These are phyloP conservation scores for Lissonota sp. DNA, from an alignment of 2,888 invertebrate genomes.

Conservation along the genomic window DNA sequence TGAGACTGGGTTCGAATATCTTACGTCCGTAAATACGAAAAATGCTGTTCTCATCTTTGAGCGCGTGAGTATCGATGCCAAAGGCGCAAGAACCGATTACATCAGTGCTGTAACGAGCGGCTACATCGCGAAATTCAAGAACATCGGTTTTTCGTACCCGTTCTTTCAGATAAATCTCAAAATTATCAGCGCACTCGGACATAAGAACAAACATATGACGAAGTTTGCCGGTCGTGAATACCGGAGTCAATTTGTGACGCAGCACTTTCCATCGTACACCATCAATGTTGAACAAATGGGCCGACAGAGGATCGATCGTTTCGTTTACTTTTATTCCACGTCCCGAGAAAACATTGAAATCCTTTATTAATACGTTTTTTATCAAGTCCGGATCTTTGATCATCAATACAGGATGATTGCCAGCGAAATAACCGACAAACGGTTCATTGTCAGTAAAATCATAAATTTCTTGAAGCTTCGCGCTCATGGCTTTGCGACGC, in stretches of 20 bases:
- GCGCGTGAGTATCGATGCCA: constrained; percentile 78
- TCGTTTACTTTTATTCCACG: constrained; percentile 80
- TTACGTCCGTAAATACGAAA: constrained; percentile 77
- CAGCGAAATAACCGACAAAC: constrained; percentile 82
- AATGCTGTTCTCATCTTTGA: constrained; percentile 73
- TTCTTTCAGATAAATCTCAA: constrained; percentile 82
- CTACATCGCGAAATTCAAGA: constrained; percentile 65
- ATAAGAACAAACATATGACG: constrained; percentile 85
- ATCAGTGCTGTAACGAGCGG: constrained; percentile 80
- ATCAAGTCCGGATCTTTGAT: constrained; percentile 80
- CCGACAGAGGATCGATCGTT: constrained; percentile 83
- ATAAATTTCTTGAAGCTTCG: constrained; percentile 59
- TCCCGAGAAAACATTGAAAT: constrained; percentile 80
- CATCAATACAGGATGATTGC: constrained; percentile 80
- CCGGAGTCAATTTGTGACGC: constrained; percentile 84
- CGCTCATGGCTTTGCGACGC: constrained; percentile 14
- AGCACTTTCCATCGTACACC: constrained; percentile 85
- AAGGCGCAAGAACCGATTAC: constrained; percentile 82
- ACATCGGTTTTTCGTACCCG: constrained; percentile 61
- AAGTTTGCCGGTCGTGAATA: constrained; percentile 84
- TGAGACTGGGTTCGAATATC: constrained; percentile 69
- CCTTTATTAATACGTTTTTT: constrained; percentile 81
- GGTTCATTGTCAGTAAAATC: constrained; percentile 53
- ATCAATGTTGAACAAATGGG: constrained; percentile 83
- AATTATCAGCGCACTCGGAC: constrained; percentile 81